Evolutionary conservation across 2,797 vertebrate genomes (phyloP), one percentile per base, ranked within the genome.

Genomic region (Hypotaenidia philippensis): DNA sequence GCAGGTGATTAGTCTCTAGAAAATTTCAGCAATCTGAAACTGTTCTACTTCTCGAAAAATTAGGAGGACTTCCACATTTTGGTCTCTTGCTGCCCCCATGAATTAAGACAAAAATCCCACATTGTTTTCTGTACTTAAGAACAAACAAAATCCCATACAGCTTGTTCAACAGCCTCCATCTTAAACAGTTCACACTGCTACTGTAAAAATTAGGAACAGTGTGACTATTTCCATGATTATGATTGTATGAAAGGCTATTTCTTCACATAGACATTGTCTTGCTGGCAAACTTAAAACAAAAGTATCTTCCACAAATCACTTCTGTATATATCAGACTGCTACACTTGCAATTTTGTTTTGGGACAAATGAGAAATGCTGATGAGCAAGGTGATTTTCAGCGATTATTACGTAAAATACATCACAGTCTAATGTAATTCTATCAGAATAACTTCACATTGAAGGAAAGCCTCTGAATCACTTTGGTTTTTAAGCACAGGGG

Each of bases 261-360:
- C 25, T 22, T 78, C 56, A 60, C 0, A 0, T 0, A 65, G 16
- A 49, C 6, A 13, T 0, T 1, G 32, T 14, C 45, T 17, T 71
- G 53, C 23, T 63, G 15, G 40, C 59, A 87, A 79, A 75, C 5
- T 3, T 11, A 38, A 47, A 55, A 4, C 20, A 77, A 47, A 7
- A 61, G 47, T 8, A 82, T 2, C 20, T 41, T 61, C n/a, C 38
- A 19, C 63, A 61, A 50, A 63, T 15, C 34, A 50, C 23, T 80
- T 66, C 64, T 20, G 14, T 10, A 50, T 15, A n/a, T 29, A 68
- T 63, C 23, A 56, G 64, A 63, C 22, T 66, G 38, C 38, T 49
- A 63, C 8, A 76, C 11, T n/a, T 36, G 26, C 68, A 88, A 23
- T 0, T 3, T 18, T 23, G 16, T 55, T 84, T 66, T 66, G 19